phyloP scores from a whole-genome alignment of 2,797 vertebrate genomes.

The Anomalospiza imberbis region DNA sequence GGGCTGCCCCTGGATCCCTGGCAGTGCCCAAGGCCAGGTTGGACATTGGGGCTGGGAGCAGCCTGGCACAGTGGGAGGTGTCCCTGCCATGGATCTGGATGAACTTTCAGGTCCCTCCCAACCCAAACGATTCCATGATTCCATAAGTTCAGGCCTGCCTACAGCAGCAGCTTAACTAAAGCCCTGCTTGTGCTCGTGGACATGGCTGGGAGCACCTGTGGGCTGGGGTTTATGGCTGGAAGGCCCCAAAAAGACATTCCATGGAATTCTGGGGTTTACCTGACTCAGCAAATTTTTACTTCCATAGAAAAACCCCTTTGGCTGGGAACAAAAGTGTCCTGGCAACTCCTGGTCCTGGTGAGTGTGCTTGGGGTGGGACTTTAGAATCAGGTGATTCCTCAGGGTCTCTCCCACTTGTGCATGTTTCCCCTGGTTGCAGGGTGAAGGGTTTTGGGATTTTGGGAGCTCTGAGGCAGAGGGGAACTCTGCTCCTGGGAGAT shows the following conservation, averaged over 20 bases:
- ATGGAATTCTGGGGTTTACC: not conserved
- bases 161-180: not conserved
- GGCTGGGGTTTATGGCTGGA: not conserved
- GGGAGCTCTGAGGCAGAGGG: not conserved
- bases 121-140: not conserved
- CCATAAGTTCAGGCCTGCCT: not conserved
- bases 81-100: not conserved
- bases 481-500: not conserved
- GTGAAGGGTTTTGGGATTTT: not conserved
- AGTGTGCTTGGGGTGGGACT: not conserved
- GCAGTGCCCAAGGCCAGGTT: not conserved
- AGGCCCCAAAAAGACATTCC: not conserved
- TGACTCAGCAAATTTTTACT: not conserved
- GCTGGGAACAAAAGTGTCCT: not conserved
- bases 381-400: not conserved
- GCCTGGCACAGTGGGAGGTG: not conserved
- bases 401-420: not conserved
- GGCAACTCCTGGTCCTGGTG: not conserved
- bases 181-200: not conserved
- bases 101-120: not conserved
- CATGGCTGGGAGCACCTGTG: fast-evolving
- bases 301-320: not conserved
- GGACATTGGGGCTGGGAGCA: not conserved
- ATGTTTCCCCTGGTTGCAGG: not conserved
- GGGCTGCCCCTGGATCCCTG: not conserved